Conservation (phyloP, 2,113 vertebrate species). For the Falcunculus frontatus region DNA sequence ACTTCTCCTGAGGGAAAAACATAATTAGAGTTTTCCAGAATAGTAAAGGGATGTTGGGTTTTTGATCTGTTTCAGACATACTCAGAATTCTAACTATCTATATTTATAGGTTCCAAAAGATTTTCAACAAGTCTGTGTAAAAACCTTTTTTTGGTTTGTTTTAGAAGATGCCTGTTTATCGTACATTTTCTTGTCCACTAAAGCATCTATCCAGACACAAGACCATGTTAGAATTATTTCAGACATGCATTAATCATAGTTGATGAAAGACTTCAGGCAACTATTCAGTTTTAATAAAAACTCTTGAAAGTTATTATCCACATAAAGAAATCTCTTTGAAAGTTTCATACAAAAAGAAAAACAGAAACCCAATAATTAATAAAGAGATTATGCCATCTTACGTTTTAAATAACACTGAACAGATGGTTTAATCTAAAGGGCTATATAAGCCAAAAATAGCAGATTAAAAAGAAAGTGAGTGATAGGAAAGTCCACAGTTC, state of each 20-base stretch:
- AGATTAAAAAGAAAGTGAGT: not conserved
- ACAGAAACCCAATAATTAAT: slow-evolving; percentile 34
- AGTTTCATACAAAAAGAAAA: slow-evolving; percentile 29
- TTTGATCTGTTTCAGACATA: slow-evolving; percentile 11
- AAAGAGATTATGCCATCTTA: slow-evolving; percentile 31
- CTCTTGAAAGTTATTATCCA: slow-evolving; percentile 47
- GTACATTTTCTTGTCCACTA: slow-evolving; percentile 29
- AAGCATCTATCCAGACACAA: slow-evolving; percentile 29
- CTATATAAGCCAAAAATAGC: slow-evolving; percentile 17
- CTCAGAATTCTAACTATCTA: not conserved
- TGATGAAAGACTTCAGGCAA: slow-evolving; percentile 58
- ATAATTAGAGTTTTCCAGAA: slow-evolving; percentile 39
- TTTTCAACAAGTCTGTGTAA: slow-evolving; percentile 46
- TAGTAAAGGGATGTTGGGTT: not conserved
- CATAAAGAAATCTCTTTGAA: slow-evolving; percentile 46
- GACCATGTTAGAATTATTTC: slow-evolving; percentile 33
- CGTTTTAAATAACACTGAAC: slow-evolving; percentile 28
- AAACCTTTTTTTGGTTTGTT: not conserved
- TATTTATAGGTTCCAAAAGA: slow-evolving; percentile 24
- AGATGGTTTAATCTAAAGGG: slow-evolving; percentile 31
- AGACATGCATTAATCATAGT: slow-evolving; percentile 36
- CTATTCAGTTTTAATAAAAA: slow-evolving; percentile 58
- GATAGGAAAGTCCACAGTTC: not conserved
- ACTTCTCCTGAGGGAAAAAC: slow-evolving; percentile 29
- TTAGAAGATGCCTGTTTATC: slow-evolving; percentile 29